These are phyloP conservation scores for Scrobipalpa costella DNA, from an alignment of 2,888 invertebrate genomes.

Conservation along the genomic window DNA sequence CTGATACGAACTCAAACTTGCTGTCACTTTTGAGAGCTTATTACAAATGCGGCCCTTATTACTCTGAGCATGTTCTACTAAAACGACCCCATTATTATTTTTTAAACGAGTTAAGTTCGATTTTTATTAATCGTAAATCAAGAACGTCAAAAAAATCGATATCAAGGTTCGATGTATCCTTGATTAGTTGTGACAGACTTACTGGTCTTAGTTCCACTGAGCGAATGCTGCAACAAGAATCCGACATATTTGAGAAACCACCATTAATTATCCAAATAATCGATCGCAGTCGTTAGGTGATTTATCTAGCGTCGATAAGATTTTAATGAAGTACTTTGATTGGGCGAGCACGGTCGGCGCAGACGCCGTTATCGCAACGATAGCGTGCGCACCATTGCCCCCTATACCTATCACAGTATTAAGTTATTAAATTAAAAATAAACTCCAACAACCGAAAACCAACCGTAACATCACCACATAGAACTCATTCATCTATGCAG, in stretches of 20 bases:
- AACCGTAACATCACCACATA: conserved; percentile 45
- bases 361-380: conserved; percentile 71
- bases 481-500: conserved; percentile 44
- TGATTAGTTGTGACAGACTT: neutral
- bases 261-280: conserved; percentile 80
- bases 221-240: conserved; percentile 65
- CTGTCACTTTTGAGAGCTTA: no score
- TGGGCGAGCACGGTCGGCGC: conserved; percentile 72
- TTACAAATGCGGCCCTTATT: no score
- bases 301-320: conserved; percentile 80
- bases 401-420: conserved; percentile 74
- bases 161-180: neutral
- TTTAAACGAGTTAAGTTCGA: no score
- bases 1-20: no score
- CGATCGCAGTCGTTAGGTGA: conserved; percentile 79
- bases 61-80: no score
- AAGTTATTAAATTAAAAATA: conserved; percentile 80
- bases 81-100: no score
- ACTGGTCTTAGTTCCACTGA: conserved; percentile 41
- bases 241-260: conserved; percentile 71
- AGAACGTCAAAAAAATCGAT: no score
- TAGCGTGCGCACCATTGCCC: conserved; percentile 71
- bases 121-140: no score
- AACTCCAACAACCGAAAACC: conserved; percentile 48
- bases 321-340: conserved; percentile 82